These are phyloP conservation scores for Melolontha melolontha DNA, from an alignment of 2,888 invertebrate species.

Conservation along the genomic window DNA sequence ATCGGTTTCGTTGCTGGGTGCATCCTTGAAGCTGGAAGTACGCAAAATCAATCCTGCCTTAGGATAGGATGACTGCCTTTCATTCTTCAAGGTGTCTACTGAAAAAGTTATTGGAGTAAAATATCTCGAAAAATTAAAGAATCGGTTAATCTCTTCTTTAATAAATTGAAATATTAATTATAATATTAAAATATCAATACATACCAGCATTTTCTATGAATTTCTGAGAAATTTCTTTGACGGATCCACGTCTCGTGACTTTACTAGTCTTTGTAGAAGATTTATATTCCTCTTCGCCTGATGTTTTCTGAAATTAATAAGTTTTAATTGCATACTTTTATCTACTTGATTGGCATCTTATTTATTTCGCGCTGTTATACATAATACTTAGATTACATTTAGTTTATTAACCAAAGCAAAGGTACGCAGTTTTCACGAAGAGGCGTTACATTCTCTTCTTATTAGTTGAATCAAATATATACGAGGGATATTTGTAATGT, in stretches of 20 bases:
- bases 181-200: constrained; percentile 20
- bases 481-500: too few species aligned
- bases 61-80: constrained; percentile 73
- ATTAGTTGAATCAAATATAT: too few species aligned
- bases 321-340: neutral
- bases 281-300: constrained; percentile 39
- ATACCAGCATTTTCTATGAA: constrained; percentile 77
- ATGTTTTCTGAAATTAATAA: constrained; percentile 19
- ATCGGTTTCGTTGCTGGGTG: constrained; percentile 43
- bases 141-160: too few species aligned
- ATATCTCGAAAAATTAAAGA: too few species aligned
- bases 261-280: constrained; percentile 52
- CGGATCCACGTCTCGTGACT: constrained; percentile 77
- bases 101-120: constrained; percentile 44
- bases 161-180: too few species aligned
- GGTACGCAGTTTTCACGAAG: too few species aligned
- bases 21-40: constrained; percentile 72
- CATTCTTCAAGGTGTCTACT: constrained; percentile 70
- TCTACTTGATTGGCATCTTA: too few species aligned
- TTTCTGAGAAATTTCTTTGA: constrained; percentile 83
- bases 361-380: too few species aligned
- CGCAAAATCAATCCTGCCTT: constrained; percentile 81
- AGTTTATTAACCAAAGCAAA: too few species aligned
- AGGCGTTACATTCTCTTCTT: too few species aligned
- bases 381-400: too few species aligned